phyloP scores from a whole-genome alignment of 2,797 vertebrate species.

The Pipistrellus nathusii region DNA sequence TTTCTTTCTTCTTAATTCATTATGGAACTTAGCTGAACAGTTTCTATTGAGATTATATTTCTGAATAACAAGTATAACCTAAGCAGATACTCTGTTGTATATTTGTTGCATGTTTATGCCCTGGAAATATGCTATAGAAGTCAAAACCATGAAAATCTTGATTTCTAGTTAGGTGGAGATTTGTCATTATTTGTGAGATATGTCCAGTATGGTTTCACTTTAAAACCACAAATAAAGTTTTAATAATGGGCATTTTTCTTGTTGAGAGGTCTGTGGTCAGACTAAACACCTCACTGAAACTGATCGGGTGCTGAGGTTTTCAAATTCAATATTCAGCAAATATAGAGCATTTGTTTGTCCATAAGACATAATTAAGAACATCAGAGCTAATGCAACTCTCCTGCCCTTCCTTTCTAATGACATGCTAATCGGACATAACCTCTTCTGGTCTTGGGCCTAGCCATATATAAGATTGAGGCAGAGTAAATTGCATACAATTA shows the following conservation, averaged over 20 bases:
- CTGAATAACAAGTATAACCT: conserved; percentile 50
- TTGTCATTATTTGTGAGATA: conserved; percentile 73
- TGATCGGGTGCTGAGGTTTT: conserved; percentile 79
- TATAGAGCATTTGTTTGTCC: conserved; percentile 58
- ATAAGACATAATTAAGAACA: conserved; percentile 65
- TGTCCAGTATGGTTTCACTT: conserved; percentile 70
- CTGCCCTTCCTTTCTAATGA: conserved; percentile 32
- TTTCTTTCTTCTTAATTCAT: conserved; percentile 35
- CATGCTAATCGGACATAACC: conserved; percentile 7
- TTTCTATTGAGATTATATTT: conserved; percentile 65
- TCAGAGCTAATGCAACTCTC: conserved; percentile 36
- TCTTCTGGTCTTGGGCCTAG: not conserved
- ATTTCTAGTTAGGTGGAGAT: conserved; percentile 69
- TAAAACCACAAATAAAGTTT: conserved; percentile 76
- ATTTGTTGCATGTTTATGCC: conserved; percentile 51
- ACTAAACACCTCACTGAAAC: conserved; percentile 59
- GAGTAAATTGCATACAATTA: conserved; percentile 47
- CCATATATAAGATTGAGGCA: not conserved
- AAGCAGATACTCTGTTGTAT: conserved; percentile 42
- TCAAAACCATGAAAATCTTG: conserved; percentile 60
- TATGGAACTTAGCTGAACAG: conserved; percentile 38
- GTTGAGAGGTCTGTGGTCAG: conserved; percentile 77
- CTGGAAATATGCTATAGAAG: conserved; percentile 48
- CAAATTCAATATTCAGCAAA: conserved; percentile 63
- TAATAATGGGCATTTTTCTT: conserved; percentile 75